phyloP scores from a whole-genome alignment of 2,888 invertebrate genomes.

The Hyposoter didymator region DNA sequence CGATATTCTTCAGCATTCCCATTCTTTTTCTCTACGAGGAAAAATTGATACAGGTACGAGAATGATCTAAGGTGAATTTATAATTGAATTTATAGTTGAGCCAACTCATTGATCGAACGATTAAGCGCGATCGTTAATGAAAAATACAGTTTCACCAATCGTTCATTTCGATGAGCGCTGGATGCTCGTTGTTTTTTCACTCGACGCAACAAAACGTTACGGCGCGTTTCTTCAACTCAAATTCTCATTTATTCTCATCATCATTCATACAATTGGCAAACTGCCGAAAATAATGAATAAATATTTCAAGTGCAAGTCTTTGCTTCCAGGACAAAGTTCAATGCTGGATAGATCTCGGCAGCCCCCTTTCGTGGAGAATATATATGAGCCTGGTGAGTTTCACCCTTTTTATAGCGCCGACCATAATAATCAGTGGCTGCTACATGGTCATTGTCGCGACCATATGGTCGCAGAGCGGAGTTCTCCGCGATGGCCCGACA shows the following conservation, averaged over 20 bases:
- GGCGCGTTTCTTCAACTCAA: neutral
- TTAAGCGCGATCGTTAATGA: neutral
- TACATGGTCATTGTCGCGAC: constrained; percentile 96
- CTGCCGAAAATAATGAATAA: neutral
- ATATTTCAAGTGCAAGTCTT: neutral
- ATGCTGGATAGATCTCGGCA: constrained; percentile 95
- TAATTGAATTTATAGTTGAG: neutral
- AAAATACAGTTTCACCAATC: neutral
- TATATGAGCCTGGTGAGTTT: constrained; percentile 94
- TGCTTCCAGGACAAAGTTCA: constrained; percentile 85
- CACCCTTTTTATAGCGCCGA: constrained; percentile 93
- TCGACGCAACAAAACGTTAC: neutral
- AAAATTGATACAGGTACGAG: constrained; percentile 88
- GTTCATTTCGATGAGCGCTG: too few species aligned
- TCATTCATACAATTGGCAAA: neutral
- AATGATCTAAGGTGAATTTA: neutral
- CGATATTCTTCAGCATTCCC: constrained; percentile 92
- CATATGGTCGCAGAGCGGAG: constrained; percentile 90
- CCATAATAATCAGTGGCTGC: constrained; percentile 94
- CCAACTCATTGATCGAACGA: neutral
- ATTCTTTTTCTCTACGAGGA: constrained; percentile 93
- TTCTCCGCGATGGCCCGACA: constrained; percentile 83
- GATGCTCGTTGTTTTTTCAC: too few species aligned
- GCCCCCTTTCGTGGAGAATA: constrained; percentile 92
- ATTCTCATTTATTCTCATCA: neutral